Evolutionary conservation across 2,113 vertebrate genomes (phyloP), one percentile per base, ranked within the genome.

Genomic region (Crotophaga sulcirostris): DNA sequence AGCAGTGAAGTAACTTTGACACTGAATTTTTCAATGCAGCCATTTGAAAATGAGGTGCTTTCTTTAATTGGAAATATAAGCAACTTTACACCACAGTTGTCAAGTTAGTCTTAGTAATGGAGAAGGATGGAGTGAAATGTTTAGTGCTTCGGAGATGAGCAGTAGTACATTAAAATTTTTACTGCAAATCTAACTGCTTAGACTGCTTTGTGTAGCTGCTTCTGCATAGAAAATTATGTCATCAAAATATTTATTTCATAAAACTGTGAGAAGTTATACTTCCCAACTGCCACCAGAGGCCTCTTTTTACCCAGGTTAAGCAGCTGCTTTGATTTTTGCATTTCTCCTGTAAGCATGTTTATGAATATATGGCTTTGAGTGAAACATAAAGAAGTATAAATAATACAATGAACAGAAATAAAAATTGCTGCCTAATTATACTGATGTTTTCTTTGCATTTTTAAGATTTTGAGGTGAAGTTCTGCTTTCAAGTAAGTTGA

Each of bases 211-310:
- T 74, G 25, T 75, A 66, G 31, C 47, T 56, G 54, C 68, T 91
- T 54, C n/a, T 76, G 2, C 44, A 29, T 31, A 60, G 66, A 69
- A 55, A 74, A 47, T 76, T 52, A 58, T n/a, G 12, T 87, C 13
- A 64, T 75, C 28, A 63, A 74, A 90, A 85, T 62, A 14, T 8
- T 0, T 59, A 31, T 79, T 83, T 56, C 9, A 8, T 73, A 58
- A 49, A 80, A 24, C 23, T 73, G 0, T 40, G 38, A 54, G 56
- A 88, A 76, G 88, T 23, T 84, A 51, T 93, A 21, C 70, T 78
- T 67, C 31, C 31, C 20, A 55, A 0, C 69, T 83, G 38, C 97
- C 97, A 96, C 95, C 97, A 98, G 98, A 97, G 97, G 98, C 97
- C 97, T 96, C 97, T 96, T 93, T 97, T 86, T 93, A 59, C 84